Conservation (phyloP, 2,797 vertebrate species). For the Malurus splendens region DNA sequence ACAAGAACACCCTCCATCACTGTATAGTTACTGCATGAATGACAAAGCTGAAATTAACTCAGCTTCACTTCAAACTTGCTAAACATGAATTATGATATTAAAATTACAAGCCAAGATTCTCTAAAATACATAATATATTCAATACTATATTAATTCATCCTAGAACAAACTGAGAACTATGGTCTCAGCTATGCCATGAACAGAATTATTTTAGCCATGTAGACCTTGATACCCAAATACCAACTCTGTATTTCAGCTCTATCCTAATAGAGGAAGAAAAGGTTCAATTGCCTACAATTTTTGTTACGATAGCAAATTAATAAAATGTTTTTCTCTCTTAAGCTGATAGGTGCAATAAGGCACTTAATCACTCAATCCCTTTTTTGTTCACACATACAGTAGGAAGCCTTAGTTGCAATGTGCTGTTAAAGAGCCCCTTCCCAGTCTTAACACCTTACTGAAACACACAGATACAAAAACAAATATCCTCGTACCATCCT, state of each 20-base stretch:
- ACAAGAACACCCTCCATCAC: neutral
- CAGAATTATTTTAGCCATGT: neutral
- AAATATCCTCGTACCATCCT: neutral
- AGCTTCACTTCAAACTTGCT: neutral
- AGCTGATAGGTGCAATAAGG: neutral
- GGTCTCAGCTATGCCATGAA: neutral
- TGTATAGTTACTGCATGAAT: neutral
- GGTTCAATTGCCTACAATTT: neutral
- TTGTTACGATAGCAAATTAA: neutral
- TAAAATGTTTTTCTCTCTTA: neutral
- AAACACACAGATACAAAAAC: neutral
- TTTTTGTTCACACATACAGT: fast-evolving
- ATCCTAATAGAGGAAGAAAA: neutral
- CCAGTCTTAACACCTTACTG: neutral
- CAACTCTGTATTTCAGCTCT: neutral
- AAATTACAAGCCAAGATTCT: neutral
- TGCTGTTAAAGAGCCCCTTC: neutral
- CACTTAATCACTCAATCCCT: neutral
- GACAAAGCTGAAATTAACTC: neutral
- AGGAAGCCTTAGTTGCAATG: neutral
- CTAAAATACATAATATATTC: neutral
- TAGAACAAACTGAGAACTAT: neutral
- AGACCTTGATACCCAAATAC: neutral
- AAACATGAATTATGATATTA: neutral
- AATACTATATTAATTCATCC: neutral